A percentile compares a stretch with the other conserved stretches of the same genome.
phyloP scores from a whole-genome alignment of 2,113 vertebrate species.

The Proterorhinus semilunaris region DNA sequence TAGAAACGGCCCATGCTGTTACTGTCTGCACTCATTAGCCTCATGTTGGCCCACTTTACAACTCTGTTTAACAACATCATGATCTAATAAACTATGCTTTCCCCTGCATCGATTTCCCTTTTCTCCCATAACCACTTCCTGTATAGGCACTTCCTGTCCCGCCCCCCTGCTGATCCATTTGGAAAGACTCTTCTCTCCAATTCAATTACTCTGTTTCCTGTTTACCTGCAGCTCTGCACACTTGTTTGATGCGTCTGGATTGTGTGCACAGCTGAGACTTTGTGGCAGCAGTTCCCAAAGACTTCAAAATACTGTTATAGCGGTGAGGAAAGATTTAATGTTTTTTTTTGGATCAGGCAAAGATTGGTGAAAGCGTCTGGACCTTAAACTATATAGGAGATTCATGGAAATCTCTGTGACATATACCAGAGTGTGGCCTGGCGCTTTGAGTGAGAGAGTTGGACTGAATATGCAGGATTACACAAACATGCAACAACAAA shows the following conservation, averaged over 20 bases:
- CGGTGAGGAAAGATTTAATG: too few species aligned
- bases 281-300: conserved; percentile 32
- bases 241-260: conserved; percentile 13
- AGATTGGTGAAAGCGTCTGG: too few species aligned
- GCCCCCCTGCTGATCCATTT: conserved; percentile 19
- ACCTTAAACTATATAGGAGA: too few species aligned
- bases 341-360: too few species aligned
- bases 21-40: conserved; percentile 10
- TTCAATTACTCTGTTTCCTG: conserved; percentile 61
- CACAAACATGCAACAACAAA: too few species aligned
- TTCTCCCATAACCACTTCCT: conserved; percentile 36
- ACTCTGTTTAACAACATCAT: conserved; percentile 18
- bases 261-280: conserved; percentile 58
- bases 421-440: too few species aligned
- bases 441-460: too few species aligned
- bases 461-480: too few species aligned
- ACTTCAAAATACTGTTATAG: too few species aligned
- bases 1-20: conserved; percentile 9
- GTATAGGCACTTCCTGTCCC: conserved; percentile 35
- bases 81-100: background rate
- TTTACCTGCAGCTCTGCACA: conserved; percentile 52
- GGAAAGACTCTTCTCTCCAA: conserved; percentile 47
- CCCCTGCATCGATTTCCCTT: conserved; percentile 15
- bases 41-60: conserved; percentile 8
- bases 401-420: too few species aligned